Conservation (phyloP, 2,888 invertebrate species). For the Laspeyria flexula region DNA sequence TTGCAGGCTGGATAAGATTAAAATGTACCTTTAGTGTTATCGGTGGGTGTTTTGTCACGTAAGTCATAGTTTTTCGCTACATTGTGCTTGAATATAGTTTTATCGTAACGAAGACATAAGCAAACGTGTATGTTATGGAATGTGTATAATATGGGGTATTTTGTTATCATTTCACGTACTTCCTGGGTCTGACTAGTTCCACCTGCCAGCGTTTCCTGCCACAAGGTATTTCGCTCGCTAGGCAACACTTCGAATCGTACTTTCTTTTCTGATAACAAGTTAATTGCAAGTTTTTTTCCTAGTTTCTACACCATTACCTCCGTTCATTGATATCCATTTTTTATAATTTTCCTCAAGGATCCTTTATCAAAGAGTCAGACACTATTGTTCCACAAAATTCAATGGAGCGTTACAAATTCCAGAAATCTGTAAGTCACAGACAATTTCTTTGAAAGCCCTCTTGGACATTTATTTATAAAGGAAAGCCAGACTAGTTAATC, state of each 20-base stretch:
- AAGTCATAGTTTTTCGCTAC: constrained; percentile 35
- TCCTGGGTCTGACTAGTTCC: constrained; percentile 59
- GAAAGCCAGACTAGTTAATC: constrained; percentile 11
- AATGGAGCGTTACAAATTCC: constrained; percentile 57
- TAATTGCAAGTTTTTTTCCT: constrained; percentile 39
- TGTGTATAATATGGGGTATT: constrained; percentile 19
- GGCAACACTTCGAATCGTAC: constrained; percentile 48
- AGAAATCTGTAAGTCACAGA: constrained; percentile 56
- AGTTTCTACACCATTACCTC: constrained; percentile 39
- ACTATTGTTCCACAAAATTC: constrained; percentile 55
- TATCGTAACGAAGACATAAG: constrained; percentile 27
- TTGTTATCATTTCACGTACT: constrained; percentile 56
- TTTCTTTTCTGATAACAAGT: constrained; percentile 57
- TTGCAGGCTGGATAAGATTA: constrained; percentile 57
- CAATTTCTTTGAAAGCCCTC: constrained; percentile 54
- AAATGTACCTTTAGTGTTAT: constrained; percentile 49
- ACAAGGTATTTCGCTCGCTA: constrained; percentile 42
- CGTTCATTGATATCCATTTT: constrained; percentile 18
- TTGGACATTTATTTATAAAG: constrained; percentile 26
- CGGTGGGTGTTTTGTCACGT: constrained; percentile 36
- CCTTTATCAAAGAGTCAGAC: constrained; percentile 44
- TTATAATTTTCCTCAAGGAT: constrained; percentile 11
- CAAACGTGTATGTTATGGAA: constrained; percentile 18
- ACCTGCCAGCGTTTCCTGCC: constrained; percentile 60
- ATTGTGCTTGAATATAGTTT: constrained; percentile 29